A percentile compares a stretch with the other conserved stretches of the same genome.
These are phyloP conservation scores for Drosophila rhopaloa DNA, from an alignment of 1,140 invertebrate genomes.

Conservation along the genomic window DNA sequence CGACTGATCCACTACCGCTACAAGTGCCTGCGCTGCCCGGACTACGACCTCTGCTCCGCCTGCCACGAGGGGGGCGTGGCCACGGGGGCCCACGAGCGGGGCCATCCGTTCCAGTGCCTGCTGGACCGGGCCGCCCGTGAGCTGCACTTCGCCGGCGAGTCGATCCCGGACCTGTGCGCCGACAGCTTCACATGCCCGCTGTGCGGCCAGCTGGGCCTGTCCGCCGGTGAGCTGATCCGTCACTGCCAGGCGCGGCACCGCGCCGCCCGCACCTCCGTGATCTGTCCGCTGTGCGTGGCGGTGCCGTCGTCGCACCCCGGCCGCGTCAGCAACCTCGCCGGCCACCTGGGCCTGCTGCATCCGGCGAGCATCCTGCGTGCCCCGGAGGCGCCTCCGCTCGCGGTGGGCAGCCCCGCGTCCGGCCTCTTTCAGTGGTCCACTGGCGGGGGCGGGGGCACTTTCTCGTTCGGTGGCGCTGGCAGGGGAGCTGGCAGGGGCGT, in stretches of 20 bases:
- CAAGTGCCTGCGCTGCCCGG: constrained; percentile 58
- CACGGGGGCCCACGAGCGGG: constrained; percentile 7
- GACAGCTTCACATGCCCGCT: constrained; percentile 66
- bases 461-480: too few relatives aligned
- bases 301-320: constrained; percentile 14
- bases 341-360: constrained; percentile 33
- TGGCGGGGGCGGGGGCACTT: too few relatives aligned
- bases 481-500: too few relatives aligned
- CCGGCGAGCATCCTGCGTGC: not conserved
- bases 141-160: constrained; percentile 50
- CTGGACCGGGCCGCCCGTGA: constrained; percentile 33
- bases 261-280: constrained; percentile 24
- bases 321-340: constrained; percentile 17
- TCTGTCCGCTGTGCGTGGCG: constrained; percentile 58
- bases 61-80: constrained; percentile 37
- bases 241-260: constrained; percentile 36
- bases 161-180: constrained; percentile 40
- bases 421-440: too few relatives aligned
- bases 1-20: constrained; percentile 42
- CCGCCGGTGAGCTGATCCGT: constrained; percentile 24
- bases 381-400: not conserved
- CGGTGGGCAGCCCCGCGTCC: too few relatives aligned
- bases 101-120: constrained; percentile 62
- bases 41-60: constrained; percentile 49
- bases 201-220: constrained; percentile 52